Evolutionary conservation across 2,113 vertebrate genomes (phyloP), one percentile per base, ranked within the genome.

Genomic region (Lepidothrix coronata): DNA sequence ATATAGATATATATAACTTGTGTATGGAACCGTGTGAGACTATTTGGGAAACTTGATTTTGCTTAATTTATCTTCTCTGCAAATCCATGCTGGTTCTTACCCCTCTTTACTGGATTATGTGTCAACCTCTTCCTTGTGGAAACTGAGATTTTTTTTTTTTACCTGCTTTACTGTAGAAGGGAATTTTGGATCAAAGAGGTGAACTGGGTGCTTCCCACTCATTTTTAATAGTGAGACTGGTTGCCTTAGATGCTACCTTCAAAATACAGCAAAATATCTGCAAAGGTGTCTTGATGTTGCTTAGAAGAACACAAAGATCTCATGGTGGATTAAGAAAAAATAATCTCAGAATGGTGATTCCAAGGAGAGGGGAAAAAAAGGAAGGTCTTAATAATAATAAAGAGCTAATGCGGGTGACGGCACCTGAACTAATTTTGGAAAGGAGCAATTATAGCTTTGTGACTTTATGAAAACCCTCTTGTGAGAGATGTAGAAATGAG

Each of bases 21-120:
- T 6, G 9, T 35, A 8, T 22, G 46, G 77, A 91, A 62, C 59
- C 0, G 0, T 6, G 0, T 31, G 68, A 74, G 75, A 15, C 43
- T 83, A 77, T 93, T 44, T 23, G 57, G 25, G 55, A 35, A 88
- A 48, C 43, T 71, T 52, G 55, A 39, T 91, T 93, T 82, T 77
- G 27, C 57, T 19, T 80, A 33, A 49, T 93, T 92, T 76, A 39
- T 63, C 70, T 61, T 51, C 21, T 51, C 81, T 84, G 73, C 58
- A 80, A 77, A 76, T 85, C 68, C 58, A 7, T 25, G 39, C 39
- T 62, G 51, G 4, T 51, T 41, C 20, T 91, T 57, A 35, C 13
- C 21, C 61, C 43, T 46, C 63, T 70, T 75, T 46, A 12, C 49
- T 76, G 76, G 86, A 78, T 92, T 87, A 31, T 71, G 15, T 15